Percentiles rank a stretch among this genome's conserved stretches.
phyloP scores from a whole-genome alignment of 2,113 vertebrate genomes.

The Anhinga rufa region DNA sequence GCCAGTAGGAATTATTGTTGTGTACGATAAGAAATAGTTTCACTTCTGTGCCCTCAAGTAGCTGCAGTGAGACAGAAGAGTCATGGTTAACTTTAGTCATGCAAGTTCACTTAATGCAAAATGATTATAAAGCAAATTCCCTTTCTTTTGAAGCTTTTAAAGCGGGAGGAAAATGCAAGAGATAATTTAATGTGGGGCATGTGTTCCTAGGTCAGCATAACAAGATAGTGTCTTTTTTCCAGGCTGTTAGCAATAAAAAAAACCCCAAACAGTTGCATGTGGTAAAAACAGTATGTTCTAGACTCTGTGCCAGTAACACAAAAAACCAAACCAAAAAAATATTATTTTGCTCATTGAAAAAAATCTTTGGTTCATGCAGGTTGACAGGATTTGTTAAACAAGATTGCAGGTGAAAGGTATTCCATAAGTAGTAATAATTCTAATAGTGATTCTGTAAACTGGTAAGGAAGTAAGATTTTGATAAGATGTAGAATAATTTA shows the following conservation, averaged over 20 bases:
- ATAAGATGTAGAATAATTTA: not conserved
- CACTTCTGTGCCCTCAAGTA: not conserved
- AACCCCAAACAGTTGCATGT: not conserved
- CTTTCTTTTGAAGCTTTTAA: not conserved
- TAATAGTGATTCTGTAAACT: not conserved
- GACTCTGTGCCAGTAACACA: not conserved
- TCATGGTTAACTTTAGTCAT: not conserved
- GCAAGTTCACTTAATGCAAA: not conserved
- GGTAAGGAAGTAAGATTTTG: not conserved
- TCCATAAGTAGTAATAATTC: not conserved
- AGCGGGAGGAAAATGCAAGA: constrained; percentile 2
- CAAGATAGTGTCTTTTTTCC: constrained; percentile 42
- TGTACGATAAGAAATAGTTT: not conserved
- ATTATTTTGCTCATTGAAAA: constrained; percentile 1
- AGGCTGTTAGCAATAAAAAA: constrained; percentile 41
- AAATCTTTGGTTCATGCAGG: not conserved
- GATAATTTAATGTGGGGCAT: not conserved
- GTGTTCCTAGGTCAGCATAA: constrained; percentile 30
- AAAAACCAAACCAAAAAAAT: too few species aligned
- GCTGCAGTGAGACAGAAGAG: not conserved
- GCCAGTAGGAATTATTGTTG: not conserved
- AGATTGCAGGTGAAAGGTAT: not conserved
- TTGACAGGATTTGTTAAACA: not conserved
- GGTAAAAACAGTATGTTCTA: constrained; percentile 53
- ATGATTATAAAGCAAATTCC: not conserved